Evolutionary conservation across 2,113 vertebrate genomes (phyloP), one percentile per base, ranked within the genome.

Genomic region (Todiramphus chloris): DNA sequence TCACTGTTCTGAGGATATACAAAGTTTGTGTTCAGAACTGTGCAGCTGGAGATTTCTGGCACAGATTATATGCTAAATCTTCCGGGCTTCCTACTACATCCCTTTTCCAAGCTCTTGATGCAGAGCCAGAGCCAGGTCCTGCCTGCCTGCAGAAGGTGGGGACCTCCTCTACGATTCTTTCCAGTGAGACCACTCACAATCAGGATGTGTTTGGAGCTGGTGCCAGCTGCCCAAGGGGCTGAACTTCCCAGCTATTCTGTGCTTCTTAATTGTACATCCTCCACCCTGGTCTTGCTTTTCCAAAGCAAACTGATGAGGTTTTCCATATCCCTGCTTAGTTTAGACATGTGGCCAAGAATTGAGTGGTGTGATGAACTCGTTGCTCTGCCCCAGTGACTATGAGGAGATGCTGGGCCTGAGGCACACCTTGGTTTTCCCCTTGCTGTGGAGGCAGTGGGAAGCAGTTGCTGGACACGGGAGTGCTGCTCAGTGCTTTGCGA

Each of bases 1-100:
- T 78, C 41, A 2, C 89, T 41, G 63, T 55, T 94, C 51, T 15
- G 4, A 59, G 70, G 60, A 46, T 60, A 85, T 9, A 50, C 37
- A 27, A 77, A 58, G 64, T 86, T 91, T 74, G 69, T 53, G 83
- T 37, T 87, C 85, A 78, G 83, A 77, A 39, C 24, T 53, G 27
- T 77, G 74, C 50, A 82, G 76, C 80, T 93, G 87, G 56, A 83
- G 76, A 84, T 70, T 84, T 69, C 88, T 94, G 92, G 88, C 73
- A 66, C 62, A 82, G 91, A 55, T 23, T 76, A 62, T 20, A 68
- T 4, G 13, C 53, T 87, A 17, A 64, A 84, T 92, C 88, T 90
- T 90, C 58, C 0, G 4, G 66, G 59, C 50, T 87, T 87, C 77
- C 66, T 10, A 3, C n/a, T 56, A 50, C 3, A 0, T 8, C 59